Conservation (phyloP, 2,888 invertebrate genomes). For the Formica aserva region DNA sequence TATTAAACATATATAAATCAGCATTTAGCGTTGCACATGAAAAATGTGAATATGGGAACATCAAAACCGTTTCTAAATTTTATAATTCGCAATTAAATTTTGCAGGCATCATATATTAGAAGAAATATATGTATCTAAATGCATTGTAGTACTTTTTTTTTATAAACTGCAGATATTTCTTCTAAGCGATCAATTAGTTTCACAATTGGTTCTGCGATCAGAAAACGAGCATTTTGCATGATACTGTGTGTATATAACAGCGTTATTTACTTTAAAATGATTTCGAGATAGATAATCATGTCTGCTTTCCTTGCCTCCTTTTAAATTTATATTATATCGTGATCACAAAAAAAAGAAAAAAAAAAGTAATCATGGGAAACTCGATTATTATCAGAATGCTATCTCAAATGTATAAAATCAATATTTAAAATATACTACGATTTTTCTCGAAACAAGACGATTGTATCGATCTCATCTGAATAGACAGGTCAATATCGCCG, state of each 20-base stretch:
- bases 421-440: neutral
- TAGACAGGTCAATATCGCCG: neutral
- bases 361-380: neutral
- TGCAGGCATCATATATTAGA: neutral
- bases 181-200: constrained; percentile 2
- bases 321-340: neutral
- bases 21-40: neutral
- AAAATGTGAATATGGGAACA: neutral
- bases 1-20: neutral
- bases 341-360: neutral
- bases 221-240: neutral
- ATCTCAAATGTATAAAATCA: neutral
- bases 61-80: neutral
- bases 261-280: neutral
- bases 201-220: neutral
- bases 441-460: neutral
- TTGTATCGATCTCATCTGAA: neutral
- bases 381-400: neutral
- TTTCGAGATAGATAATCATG: neutral
- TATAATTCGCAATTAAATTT: neutral
- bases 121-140: neutral
- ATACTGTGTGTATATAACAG: neutral
- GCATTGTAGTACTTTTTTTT: neutral
- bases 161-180: neutral
- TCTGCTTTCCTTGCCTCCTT: neutral